Evolutionary conservation across 2,888 invertebrate genomes (phyloP).

Genomic region (Charanyca ferruginea): DNA sequence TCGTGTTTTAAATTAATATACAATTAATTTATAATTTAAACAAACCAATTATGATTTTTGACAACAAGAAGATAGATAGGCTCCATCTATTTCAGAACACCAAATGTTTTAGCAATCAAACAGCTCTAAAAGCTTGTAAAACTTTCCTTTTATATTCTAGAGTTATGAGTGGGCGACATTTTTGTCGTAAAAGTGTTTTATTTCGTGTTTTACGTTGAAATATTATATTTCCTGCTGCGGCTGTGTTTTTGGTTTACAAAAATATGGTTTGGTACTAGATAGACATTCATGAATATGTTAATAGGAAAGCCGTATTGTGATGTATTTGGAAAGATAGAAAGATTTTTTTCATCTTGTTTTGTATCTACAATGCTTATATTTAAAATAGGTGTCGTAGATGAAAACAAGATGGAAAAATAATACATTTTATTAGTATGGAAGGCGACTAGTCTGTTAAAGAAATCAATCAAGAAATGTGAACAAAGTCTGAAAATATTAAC

Average conservation of each 20-base stretch:
- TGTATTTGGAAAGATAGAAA: slow-evolving; percentile 4
- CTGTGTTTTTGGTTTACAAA: slow-evolving; percentile 33
- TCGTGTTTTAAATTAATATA: no score
- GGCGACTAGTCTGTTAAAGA: no score
- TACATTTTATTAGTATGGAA: no score
- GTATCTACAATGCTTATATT: neutral
- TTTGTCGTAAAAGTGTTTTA: slow-evolving; percentile 58
- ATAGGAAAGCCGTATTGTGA: slow-evolving; percentile 13
- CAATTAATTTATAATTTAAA: no score
- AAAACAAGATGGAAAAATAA: no score
- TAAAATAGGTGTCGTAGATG: no score
- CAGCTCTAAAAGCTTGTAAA: slow-evolving; percentile 54
- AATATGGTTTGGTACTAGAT: slow-evolving; percentile 25
- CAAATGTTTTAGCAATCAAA: slow-evolving; percentile 50
- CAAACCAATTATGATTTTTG: no score
- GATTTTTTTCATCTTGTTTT: neutral
- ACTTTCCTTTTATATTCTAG: slow-evolving; percentile 56
- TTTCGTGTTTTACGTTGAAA: slow-evolving; percentile 47
- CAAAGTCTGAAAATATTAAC: no score
- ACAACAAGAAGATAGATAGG: no score
- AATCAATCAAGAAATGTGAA: no score
- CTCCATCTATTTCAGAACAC: slow-evolving; percentile 20
- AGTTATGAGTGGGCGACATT: slow-evolving; percentile 47
- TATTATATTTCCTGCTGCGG: slow-evolving; percentile 42
- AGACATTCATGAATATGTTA: slow-evolving; percentile 44